Conservation (phyloP, 1,140 invertebrate species). For the Mactra quadrangularis region DNA sequence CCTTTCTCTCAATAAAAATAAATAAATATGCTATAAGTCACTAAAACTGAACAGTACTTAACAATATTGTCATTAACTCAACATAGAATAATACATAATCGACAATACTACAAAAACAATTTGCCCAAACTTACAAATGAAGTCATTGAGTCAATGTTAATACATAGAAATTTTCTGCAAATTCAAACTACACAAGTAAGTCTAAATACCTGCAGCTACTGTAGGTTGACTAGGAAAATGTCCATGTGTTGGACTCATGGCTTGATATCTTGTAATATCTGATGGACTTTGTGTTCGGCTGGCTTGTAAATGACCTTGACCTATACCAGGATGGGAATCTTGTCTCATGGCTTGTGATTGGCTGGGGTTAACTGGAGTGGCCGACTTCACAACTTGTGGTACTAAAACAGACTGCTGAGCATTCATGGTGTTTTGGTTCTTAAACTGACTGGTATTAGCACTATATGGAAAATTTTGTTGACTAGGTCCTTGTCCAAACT, state of each 20-base stretch:
- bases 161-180: neutral
- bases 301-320: slow-evolving; percentile 57
- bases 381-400: slow-evolving; percentile 35
- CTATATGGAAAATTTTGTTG: neutral
- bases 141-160: too few species aligned
- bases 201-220: neutral
- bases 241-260: neutral
- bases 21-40: too few species aligned
- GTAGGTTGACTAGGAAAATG: neutral
- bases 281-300: slow-evolving; percentile 6
- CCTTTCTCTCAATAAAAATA: too few species aligned
- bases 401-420: slow-evolving; percentile 39
- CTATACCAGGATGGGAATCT: neutral
- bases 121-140: too few species aligned
- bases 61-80: too few species aligned
- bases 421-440: too few species aligned
- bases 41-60: too few species aligned
- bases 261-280: neutral
- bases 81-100: too few species aligned
- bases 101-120: too few species aligned
- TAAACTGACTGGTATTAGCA: slow-evolving; percentile 41
- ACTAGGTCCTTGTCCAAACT: slow-evolving; percentile 14
- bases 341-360: neutral
- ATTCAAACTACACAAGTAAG: neutral
- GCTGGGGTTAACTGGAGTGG: neutral